Base-by-base conservation (phyloP, 2,888 invertebrate species). In the Capitulum mitella region DNA sequence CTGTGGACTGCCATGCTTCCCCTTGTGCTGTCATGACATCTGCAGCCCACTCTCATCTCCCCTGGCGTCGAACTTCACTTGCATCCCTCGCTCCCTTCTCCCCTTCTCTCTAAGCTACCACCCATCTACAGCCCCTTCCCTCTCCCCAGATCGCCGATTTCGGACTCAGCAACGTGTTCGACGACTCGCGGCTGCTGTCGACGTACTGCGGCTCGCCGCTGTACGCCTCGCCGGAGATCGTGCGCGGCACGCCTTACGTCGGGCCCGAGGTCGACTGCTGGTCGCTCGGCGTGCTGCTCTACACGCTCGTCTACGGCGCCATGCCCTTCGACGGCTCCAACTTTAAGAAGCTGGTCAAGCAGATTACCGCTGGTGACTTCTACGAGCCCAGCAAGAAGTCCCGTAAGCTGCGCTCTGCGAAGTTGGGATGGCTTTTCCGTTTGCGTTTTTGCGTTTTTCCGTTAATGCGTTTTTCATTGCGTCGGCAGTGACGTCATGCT, bases 301-400 rank as follows among this genome's bases (percentile, higher is more conserved):
- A 99, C 86, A 98, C 98, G 75, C 89, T 99, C 84, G 98, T 99
- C 82, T 99, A 98, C 86, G 98, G 98, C 83, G 97, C 98, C 82
- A 99, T 99, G 99, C 99, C 90, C 78, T 98, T 98, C 86, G 98
- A 98, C 87, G 98, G 98, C 81, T 95, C 96, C 81, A 97, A 98
- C 88, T 98, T 98, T 87, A 97, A 97, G 87, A 91, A 95, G 84
- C 91, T 99, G 84, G 97, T 97, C 82, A 92, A 94, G 85, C 97
- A 98, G 87, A 98, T 98, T 85, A 97, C 97, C 83, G 93, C 94
- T 85, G 98, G 98, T 8, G 97, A 98, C 86, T 99, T 98, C 86
- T 97, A 94, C 85, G 98, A 98, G 87, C 98, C 98, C 77, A 93
- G 94, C 84, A 93, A 91, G 83, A 95, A 26, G 70, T 70, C 70